These are phyloP conservation scores for Calypte anna DNA, from an alignment of 2,113 vertebrate genomes.

Conservation along the genomic window DNA sequence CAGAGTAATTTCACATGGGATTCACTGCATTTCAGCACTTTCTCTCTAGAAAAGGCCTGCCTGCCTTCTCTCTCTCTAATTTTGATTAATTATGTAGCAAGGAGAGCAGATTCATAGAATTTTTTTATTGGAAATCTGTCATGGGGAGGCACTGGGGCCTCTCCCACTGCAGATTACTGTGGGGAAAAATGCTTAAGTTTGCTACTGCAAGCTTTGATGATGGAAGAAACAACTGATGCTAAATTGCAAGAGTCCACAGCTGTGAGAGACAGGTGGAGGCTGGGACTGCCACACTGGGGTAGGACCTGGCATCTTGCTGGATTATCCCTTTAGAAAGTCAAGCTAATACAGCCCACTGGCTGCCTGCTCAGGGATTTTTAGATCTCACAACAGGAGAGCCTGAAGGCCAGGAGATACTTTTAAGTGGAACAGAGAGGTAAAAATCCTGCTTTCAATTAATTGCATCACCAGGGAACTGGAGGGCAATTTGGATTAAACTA, in stretches of 20 bases:
- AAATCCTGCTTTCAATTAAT: constrained; percentile 54
- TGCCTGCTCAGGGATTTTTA: constrained; percentile 13
- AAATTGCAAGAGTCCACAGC: not conserved
- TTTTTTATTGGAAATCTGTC: not conserved
- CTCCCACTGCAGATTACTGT: not conserved
- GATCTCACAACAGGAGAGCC: not conserved
- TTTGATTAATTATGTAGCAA: not conserved
- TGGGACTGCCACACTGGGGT: not conserved
- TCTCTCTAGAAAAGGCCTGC: not conserved
- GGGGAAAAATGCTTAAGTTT: not conserved
- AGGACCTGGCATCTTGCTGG: not conserved
- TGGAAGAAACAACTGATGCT: not conserved
- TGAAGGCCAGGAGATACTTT: not conserved
- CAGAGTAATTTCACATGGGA: not conserved
- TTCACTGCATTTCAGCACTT: not conserved
- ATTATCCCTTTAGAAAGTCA: not conserved
- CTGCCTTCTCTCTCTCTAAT: not conserved
- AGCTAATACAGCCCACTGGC: not conserved
- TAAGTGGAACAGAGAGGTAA: constrained; percentile 35
- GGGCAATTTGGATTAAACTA: constrained; percentile 56
- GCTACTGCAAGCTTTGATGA: not conserved
- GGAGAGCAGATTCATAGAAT: not conserved
- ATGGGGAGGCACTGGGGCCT: not conserved
- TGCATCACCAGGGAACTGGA: constrained; percentile 30
- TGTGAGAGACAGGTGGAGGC: not conserved